Conservation (phyloP, 2,113 vertebrate species). For the Chrysochloris asiatica region DNA sequence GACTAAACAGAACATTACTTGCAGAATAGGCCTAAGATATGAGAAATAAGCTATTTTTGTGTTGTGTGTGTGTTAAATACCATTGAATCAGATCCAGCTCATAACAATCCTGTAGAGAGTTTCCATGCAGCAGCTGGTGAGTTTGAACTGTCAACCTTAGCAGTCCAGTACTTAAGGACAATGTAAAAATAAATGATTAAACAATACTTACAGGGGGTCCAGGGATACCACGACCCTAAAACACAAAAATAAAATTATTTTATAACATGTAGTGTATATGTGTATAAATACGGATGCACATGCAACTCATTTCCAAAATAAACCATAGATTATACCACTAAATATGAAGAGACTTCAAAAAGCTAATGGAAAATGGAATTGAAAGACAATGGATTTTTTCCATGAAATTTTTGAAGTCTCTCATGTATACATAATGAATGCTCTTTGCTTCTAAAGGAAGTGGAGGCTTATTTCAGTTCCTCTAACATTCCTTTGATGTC, state of each 20-base stretch:
- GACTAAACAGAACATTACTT: not conserved
- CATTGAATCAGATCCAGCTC: no score
- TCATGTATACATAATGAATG: not conserved
- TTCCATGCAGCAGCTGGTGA: no score
- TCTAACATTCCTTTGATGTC: not conserved
- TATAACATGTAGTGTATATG: not conserved
- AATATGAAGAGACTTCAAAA: not conserved
- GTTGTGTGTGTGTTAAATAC: no score
- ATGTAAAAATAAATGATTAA: conserved; percentile 31
- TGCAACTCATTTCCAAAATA: not conserved
- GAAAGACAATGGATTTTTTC: no score
- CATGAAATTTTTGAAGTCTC: no score
- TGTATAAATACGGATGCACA: not conserved
- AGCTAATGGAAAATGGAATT: no score
- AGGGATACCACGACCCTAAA: conserved; percentile 92
- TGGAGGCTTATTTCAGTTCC: not conserved
- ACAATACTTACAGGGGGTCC: conserved; percentile 90
- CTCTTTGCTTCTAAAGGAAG: not conserved
- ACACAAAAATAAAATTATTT: conserved; percentile 66
- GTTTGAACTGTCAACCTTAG: no score
- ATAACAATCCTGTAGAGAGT: no score
- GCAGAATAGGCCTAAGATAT: not conserved
- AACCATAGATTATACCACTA: not conserved
- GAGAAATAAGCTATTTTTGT: not conserved
- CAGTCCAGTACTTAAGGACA: no score